Base-by-base conservation (phyloP, 2,113 vertebrate genomes). In the Menidia beryllina region DNA sequence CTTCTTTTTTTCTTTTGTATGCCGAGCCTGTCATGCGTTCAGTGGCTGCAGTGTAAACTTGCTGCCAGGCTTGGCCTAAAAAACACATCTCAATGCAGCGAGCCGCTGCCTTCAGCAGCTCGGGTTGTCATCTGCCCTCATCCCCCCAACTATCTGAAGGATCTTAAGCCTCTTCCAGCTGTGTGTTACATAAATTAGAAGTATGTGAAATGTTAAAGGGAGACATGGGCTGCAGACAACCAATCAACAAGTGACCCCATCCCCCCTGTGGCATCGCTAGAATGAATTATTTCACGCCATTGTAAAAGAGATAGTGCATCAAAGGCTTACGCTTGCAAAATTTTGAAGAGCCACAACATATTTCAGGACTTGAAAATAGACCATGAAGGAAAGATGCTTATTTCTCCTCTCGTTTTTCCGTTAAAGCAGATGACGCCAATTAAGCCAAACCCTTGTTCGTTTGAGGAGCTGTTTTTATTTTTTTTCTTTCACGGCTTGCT, bases 51-150 rank as follows among this genome's bases (percentile, higher is more conserved):
- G 84, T 77, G 84, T 74, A 85, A 75, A 83, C 48, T 75, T 51
- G 53, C 81, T 82, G 79, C 82, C 81, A 90, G 74, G 55, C 67
- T 77, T 75, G 77, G 85, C 69, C 83, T 80, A 67, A 76, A 81
- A 89, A 87, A 64, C 20, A 23, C 75, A 79, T 86, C 68, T 70
- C 56, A 50, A 38, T 73, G 77, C 67, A 64, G 57, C 41, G 75
- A 73, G 77, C 70, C 72, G 54, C 78, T 59, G 72, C 80, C 75
- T 75, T 73, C 58, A 75, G 86, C 53, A 67, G 49, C 64, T 49
- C 47, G 53, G n/a, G 25, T 38, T 69, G 67, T 60, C 72, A 64
- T 70, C 73, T 75, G 57, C 70, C 78, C 69, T 62, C 57, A 23
- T 78, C 70, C 48, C 53, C 66, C 77, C 41, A 67, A 70, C 61